Evolutionary conservation across 2,113 vertebrate genomes (phyloP).

Genomic region (Lates calcarifer): DNA sequence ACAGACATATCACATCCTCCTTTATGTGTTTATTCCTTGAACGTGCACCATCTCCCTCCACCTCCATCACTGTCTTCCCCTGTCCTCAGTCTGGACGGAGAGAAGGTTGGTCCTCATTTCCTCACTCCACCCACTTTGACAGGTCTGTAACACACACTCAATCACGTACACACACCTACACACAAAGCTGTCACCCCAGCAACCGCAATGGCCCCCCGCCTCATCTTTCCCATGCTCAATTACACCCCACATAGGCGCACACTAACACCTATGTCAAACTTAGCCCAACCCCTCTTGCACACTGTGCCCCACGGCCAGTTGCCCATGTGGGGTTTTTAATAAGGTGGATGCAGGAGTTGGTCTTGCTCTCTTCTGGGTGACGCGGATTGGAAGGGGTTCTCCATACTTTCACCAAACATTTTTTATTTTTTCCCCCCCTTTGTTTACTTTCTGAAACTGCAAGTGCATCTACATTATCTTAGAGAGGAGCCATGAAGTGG

Average conservation of each 20-base stretch:
- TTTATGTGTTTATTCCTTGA: conserved; percentile 21
- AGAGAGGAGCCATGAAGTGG: conserved; percentile 84
- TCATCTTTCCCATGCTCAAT: conserved; percentile 56
- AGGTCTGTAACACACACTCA: conserved; percentile 51
- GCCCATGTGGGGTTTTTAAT: conserved; percentile 79
- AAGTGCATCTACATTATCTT: conserved; percentile 14
- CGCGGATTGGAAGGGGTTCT: conserved; percentile 79
- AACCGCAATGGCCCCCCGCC: conserved; percentile 53
- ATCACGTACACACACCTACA: conserved; percentile 21
- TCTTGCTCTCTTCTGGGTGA: conserved; percentile 86
- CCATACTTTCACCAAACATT: conserved; percentile 47
- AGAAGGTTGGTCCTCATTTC: conserved; percentile 27
- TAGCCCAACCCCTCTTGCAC: conserved; percentile 80
- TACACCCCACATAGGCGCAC: conserved; percentile 67
- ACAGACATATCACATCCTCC: background rate
- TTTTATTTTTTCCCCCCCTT: background rate
- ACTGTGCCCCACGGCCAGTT: conserved; percentile 71
- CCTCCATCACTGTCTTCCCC: conserved; percentile 14
- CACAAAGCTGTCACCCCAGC: conserved; percentile 60
- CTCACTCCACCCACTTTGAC: conserved; percentile 58
- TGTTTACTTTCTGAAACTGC: conserved; percentile 42
- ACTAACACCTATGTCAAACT: conserved; percentile 74
- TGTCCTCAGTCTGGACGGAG: conserved; percentile 9
- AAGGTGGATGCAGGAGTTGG: conserved; percentile 82
- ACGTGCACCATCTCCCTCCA: conserved; percentile 1